These are phyloP conservation scores for Apteryx mantelli DNA, from an alignment of 2,113 vertebrate genomes.

Conservation along the genomic window DNA sequence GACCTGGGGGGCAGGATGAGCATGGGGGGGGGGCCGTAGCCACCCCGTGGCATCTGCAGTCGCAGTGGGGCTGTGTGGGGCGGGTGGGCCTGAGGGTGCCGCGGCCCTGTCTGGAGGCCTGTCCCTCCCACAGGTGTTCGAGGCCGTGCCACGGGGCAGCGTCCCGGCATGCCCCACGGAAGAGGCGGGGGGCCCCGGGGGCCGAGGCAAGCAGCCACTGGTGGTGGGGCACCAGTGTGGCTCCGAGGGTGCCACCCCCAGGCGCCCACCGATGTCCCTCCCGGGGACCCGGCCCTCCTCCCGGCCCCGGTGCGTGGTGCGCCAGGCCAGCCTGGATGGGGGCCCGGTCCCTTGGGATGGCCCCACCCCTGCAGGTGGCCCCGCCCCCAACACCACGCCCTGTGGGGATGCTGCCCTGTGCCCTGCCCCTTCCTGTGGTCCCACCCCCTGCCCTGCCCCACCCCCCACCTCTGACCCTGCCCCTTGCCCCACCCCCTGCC, in stretches of 20 bases:
- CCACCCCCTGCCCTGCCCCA: background rate
- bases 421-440: background rate
- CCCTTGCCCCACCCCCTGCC: no score
- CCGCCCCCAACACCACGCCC: background rate
- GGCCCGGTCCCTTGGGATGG: background rate
- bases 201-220: no score
- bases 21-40: no score
- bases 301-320: slow-evolving; percentile 44
- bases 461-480: background rate
- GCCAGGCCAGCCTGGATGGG: slow-evolving; percentile 71
- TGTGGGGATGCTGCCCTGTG: no score
- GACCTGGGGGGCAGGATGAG: background rate
- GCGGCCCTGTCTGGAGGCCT: background rate
- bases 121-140: background rate
- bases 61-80: no score
- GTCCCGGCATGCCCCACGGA: background rate
- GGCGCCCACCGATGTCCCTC: no score
- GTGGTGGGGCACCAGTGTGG: no score
- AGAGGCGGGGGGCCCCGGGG: background rate
- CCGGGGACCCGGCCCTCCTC: background rate
- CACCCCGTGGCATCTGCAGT: no score
- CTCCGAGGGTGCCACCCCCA: no score
- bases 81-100: no score
- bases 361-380: background rate
- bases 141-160: background rate